Evolutionary conservation across 2,797 vertebrate genomes (phyloP), one percentile per base, ranked within the genome.

Genomic region (Phyllotis vaccarum): DNA sequence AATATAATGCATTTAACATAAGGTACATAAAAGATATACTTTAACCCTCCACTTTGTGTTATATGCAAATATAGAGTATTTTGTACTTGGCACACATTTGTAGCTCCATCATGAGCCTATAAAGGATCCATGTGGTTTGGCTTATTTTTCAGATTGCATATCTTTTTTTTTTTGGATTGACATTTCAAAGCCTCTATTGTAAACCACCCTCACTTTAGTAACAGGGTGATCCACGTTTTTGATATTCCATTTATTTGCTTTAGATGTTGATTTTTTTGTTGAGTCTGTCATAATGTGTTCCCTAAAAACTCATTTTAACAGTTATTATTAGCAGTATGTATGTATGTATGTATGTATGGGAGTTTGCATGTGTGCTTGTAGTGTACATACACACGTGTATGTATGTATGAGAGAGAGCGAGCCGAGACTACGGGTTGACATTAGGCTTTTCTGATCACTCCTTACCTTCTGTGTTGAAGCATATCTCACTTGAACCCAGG

Each of bases 181-280:
- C 27, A 85, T 89, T 95, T 83, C 62, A 19, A 79, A 93, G 31
- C 58, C 43, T 8, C 29, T 8, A 43, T 37, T 66, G 11, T 0
- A 7, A 0, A 37, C 4, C 5, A 64, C 86, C 60, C 74, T 62
- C 52, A 19, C 54, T 19, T 78, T 81, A 54, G 49, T 94, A 60
- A 60, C 46, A 79, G n/a, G 49, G 87, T 43, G 82, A 72, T 88
- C 13, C n/a, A 91, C 62, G 58, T 16, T 94, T 58, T 29, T 72
- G 21, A 3, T 93, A 31, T 79, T 96, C 94, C 34, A 70, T 68
- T 76, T 22, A 72, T 86, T 49, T 70, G n/a, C 37, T 34, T 89
- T 56, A 72, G 34, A 37, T 85, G 49, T n/a, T 80, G 83, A 60
- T 31, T 95, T 95, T 54, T 66, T 95, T 56, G 78, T 62, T 91